Base-by-base conservation (phyloP, 2,888 invertebrate genomes). In the Rhamnusium bicolor region DNA sequence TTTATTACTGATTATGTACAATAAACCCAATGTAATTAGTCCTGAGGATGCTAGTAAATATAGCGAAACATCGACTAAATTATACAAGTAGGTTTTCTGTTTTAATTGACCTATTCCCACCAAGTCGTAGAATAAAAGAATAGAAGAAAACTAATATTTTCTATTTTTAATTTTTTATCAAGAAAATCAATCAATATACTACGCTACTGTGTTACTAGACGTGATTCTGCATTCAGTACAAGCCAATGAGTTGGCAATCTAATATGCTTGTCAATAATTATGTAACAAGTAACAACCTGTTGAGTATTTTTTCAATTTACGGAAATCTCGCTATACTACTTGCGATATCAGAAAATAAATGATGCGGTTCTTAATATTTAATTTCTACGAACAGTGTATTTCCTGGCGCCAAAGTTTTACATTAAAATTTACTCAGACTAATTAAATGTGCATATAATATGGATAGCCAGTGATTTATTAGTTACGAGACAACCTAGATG, bases 381-480 rank as follows among this genome's bases (percentile, higher is more conserved):
- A 51, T 65, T 63, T 65, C 63, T 51, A 12, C 47, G 51, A 49
- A 65, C 24, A 5, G 2, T n/a, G 29, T 12, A 51, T 18, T 65
- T 65, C 63, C 63, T 65, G 63, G 63, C 63, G 63, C 53, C 63
- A 10, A 65, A 18, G 14, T 21, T 18, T 65, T 16, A 7, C 47
- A 29, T 56, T 54, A 12, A 54, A 12, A 24, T 54, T 56, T 29
- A 21, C 21, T 53, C 8, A 12, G 12, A 10, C 16, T 27, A 16
- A 56, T 62, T 62, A 47, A 47, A 62, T 18, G 49, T 49, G 10
- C 6, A 10, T 29, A 24, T 27, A 14, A 5, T 24, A 27, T 14
- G 16, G 56, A 29, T 56, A 14, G 14, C 8, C 16, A 56, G 6
- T 29, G 8, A 21, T 54, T 54, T 3, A 10, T n/a, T 54, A n/a